These are phyloP conservation scores for Eulithis prunata DNA, from an alignment of 2,888 invertebrate species.

Conservation along the genomic window DNA sequence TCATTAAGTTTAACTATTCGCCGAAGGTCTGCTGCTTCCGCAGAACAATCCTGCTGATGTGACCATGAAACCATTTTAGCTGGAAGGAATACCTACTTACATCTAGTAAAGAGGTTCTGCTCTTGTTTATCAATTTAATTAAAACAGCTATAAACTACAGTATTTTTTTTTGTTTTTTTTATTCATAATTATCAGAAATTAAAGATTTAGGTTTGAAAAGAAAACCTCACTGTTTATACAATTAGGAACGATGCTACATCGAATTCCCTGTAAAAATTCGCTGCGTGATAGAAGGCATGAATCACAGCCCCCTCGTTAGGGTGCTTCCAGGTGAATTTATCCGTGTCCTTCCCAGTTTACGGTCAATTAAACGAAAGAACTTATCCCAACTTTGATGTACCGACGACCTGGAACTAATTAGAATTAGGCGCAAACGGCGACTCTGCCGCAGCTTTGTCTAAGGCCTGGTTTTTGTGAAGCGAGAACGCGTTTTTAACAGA, in stretches of 20 bases:
- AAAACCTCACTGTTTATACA: no score
- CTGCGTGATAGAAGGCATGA: conserved; percentile 43
- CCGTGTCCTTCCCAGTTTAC: conserved; percentile 62
- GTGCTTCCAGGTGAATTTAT: conserved; percentile 62
- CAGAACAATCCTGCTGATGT: conserved; percentile 52
- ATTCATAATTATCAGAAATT: no score
- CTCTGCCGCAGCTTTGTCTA: conserved; percentile 47
- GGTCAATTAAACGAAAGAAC: conserved; percentile 76
- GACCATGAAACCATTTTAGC: conserved; percentile 39
- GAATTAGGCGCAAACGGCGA: conserved; percentile 69
- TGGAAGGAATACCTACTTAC: conserved; percentile 42
- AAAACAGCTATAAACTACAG: no score
- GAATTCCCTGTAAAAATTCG: no score
- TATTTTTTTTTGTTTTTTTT: no score
- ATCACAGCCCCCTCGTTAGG: conserved; percentile 42
- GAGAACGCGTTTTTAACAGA: conserved; percentile 10
- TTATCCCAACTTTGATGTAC: conserved; percentile 73
- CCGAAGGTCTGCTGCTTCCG: conserved; percentile 53
- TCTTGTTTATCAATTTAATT: no score
- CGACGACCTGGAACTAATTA: conserved; percentile 75
- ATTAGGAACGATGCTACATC: no score
- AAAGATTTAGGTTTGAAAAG: no score
- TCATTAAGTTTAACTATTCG: conserved; percentile 71
- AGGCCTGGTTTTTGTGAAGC: conserved; percentile 15
- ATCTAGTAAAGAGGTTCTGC: no score